Conservation (phyloP, 2,113 vertebrate species). For the Panurus biarmicus region DNA sequence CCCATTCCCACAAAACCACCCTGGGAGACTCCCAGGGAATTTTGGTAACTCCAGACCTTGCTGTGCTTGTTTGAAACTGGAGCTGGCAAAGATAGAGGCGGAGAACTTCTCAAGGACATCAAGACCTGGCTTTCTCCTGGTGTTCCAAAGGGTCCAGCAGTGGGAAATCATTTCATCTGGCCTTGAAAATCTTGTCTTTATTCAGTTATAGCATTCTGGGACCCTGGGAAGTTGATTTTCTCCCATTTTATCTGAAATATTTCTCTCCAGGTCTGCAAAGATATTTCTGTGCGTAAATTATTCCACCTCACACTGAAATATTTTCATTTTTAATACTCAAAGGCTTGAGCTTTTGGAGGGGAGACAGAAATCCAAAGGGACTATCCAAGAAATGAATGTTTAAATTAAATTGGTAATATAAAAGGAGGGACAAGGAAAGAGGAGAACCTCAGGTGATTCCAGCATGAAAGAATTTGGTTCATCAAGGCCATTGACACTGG, state of each 20-base stretch:
- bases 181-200: neutral
- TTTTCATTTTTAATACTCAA: neutral
- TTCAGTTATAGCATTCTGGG: neutral
- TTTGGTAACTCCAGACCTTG: neutral
- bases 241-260: neutral
- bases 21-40: neutral
- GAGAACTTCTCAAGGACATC: neutral
- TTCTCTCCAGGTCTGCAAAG: neutral
- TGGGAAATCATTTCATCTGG: neutral
- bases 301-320: neutral
- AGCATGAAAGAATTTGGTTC: neutral
- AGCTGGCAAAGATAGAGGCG: neutral
- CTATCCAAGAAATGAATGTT: rapidly evolving
- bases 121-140: neutral
- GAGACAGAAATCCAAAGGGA: neutral
- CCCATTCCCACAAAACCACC: neutral
- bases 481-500: no score
- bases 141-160: neutral
- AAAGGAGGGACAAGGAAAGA: neutral
- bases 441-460: neutral
- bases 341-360: neutral
- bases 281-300: neutral
- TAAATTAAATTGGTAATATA: neutral
- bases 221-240: neutral
- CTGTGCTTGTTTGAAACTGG: neutral